Evolutionary conservation across 2,888 invertebrate species (phyloP), one percentile per base, ranked within the genome.

Genomic region (Mamestra brassicae): DNA sequence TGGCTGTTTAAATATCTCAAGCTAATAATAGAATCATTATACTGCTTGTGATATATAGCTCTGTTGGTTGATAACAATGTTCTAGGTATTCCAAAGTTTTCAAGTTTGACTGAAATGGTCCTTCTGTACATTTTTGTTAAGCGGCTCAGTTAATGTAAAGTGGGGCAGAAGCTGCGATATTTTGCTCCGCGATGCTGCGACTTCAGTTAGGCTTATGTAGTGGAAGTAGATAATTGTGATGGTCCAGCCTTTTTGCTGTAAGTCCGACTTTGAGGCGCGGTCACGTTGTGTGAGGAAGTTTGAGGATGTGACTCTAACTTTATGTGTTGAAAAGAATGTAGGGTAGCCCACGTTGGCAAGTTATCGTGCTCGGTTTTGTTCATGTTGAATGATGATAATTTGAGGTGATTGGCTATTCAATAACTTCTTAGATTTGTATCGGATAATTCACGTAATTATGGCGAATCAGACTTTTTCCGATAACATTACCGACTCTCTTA

Each of bases 141-240:
- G 26, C 60, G 38, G 13, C 5, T 58, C 72, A 57, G 71, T 76
- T 81, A 83, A 89, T 88, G 88, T 90, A 87, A 89, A 91, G 87
- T 90, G 84, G 84, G 84, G 77, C 78, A 77, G 77, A 81, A 81
- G 57, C 64, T 86, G 79, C 80, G 85, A 87, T 88, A 88, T 89
- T 88, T 89, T 88, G 87, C 72, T 76, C 42, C 50, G 65, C 73
- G 81, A 84, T 68, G 81, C 80, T 85, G 87, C 54, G 77, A 71
- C 77, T 77, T 55, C 78, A 84, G 80, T 82, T 84, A 89, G 88
- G 88, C 90, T 90, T 92, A 92, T 92, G 92, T 92, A 87, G 89
- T 89, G 91, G 92, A 92, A 91, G 68, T 80, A 73, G 70, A 83
- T 87, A 88, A 88, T 89, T 88, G 85, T 89, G 78, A 81, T 80